Evolutionary conservation across 2,888 invertebrate genomes (phyloP).

Genomic region (Ophonus ardosiacus): DNA sequence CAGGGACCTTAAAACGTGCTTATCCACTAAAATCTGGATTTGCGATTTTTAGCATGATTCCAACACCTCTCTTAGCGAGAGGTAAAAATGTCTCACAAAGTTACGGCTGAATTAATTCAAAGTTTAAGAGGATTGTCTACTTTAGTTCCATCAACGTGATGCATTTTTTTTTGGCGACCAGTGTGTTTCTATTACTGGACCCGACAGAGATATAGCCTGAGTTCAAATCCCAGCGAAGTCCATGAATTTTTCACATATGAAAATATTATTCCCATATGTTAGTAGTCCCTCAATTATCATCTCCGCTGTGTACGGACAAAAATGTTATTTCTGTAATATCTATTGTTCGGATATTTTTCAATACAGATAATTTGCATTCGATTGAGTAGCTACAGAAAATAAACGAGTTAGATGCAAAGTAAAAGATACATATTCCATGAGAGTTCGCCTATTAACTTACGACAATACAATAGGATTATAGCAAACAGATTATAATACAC

Average conservation of each 20-base stretch:
- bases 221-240: no score
- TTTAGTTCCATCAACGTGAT: no score
- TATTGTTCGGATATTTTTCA: slow-evolving; percentile 37
- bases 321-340: slow-evolving; percentile 24
- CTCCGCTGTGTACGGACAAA: neutral
- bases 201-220: no score
- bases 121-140: no score
- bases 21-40: no score
- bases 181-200: no score
- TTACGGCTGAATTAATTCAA: no score
- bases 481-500: slow-evolving; percentile 48
- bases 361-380: slow-evolving; percentile 44
- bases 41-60: no score
- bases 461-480: slow-evolving; percentile 26
- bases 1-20: no score
- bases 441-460: slow-evolving; percentile 43
- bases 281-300: neutral
- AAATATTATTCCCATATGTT: neutral
- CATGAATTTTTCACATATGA: neutral
- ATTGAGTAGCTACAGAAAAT: slow-evolving; percentile 39
- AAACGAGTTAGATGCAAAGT: slow-evolving; percentile 33
- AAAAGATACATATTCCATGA: slow-evolving; percentile 44
- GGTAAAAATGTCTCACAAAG: no score
- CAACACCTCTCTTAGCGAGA: no score
- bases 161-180: no score